Percentiles rank a stretch among this genome's conserved stretches.
These are phyloP conservation scores for Catocala nupta DNA, from an alignment of 2,888 invertebrate genomes.

Conservation along the genomic window DNA sequence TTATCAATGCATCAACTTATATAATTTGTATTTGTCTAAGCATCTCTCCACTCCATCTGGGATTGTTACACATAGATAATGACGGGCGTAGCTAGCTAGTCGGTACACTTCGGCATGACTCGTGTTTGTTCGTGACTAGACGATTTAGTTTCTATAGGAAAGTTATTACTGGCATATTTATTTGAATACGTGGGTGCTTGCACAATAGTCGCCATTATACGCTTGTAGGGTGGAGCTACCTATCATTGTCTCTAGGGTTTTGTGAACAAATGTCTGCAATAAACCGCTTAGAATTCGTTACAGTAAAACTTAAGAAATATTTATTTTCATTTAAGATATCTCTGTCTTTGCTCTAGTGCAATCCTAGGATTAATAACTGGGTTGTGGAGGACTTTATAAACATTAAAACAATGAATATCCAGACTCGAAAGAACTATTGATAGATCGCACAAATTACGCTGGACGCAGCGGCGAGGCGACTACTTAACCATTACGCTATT, in stretches of 20 bases:
- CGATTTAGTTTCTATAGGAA: constrained; percentile 84
- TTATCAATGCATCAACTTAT: constrained; percentile 24
- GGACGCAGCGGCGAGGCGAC: too few relatives aligned
- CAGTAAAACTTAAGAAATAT: too few relatives aligned
- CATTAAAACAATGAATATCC: too few relatives aligned
- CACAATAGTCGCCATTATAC: constrained; percentile 74
- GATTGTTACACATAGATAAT: constrained; percentile 62
- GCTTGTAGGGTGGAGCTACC: constrained; percentile 39
- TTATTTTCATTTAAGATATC: too few relatives aligned
- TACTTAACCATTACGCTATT: too few relatives aligned
- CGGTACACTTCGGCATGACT: constrained; percentile 57
- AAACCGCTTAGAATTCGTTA: too few relatives aligned
- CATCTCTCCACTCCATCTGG: constrained; percentile 50
- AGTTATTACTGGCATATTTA: constrained; percentile 83
- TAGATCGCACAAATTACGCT: too few relatives aligned
- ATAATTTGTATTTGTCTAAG: constrained; percentile 45
- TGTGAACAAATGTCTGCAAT: too few relatives aligned
- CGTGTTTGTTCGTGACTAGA: constrained; percentile 77
- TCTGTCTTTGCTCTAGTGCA: too few relatives aligned
- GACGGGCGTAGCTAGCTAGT: constrained; percentile 55
- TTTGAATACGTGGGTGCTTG: constrained; percentile 84
- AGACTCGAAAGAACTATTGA: too few relatives aligned
- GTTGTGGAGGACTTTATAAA: too few relatives aligned
- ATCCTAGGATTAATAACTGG: too few relatives aligned
- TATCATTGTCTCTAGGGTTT: constrained; percentile 27